Evolutionary conservation across 2,797 vertebrate species (phyloP).

Genomic region (Microctenopoma stevenorrisi): DNA sequence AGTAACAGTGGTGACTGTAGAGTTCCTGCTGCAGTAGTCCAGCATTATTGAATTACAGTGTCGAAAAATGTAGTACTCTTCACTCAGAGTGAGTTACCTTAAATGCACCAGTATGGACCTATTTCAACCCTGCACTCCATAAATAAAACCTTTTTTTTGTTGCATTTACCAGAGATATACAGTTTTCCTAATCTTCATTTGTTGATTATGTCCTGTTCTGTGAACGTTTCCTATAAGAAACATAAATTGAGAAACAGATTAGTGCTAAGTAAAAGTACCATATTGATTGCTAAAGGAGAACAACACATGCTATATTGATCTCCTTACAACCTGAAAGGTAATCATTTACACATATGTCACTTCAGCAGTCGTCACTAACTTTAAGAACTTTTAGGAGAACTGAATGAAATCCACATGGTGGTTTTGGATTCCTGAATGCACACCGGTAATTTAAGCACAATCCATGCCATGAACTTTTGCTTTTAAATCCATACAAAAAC

Average conservation of each 20-base stretch:
- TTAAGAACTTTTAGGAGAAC: background rate
- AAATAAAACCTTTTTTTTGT: background rate
- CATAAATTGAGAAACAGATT: background rate
- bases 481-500: background rate
- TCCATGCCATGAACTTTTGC: background rate
- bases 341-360: background rate
- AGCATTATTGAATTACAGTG: slow-evolving; percentile 17
- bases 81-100: slow-evolving; percentile 7
- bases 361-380: background rate
- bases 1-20: background rate
- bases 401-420: background rate
- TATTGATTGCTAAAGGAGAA: background rate
- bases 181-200: no score
- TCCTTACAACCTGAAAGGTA: background rate
- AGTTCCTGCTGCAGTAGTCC: slow-evolving; percentile 24
- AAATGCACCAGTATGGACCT: slow-evolving; percentile 4
- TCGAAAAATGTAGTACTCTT: slow-evolving; percentile 1
- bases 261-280: no score
- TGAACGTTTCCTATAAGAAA: background rate
- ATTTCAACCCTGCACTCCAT: background rate
- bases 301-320: background rate
- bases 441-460: background rate
- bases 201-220: no score
- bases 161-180: no score
- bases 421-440: background rate